Base-by-base conservation (phyloP, 2,797 vertebrate genomes). In the Gobio occitaniae region DNA sequence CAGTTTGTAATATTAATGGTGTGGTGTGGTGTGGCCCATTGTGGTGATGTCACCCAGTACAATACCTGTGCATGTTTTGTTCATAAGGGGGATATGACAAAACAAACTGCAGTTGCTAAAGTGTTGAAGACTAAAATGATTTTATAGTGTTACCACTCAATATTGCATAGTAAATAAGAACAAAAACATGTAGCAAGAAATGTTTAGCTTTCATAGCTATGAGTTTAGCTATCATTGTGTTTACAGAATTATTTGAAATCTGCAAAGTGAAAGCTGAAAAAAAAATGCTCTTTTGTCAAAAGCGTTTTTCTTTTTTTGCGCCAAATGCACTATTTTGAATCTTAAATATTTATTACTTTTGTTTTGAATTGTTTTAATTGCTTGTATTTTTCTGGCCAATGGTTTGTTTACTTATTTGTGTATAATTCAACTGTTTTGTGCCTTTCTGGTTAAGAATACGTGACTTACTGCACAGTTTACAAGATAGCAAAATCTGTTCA, bases 191-290 rank as follows among this genome's bases (percentile, higher is more conserved):
- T 71, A 48, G 54, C 25, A 41, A 6, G 6, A n/a, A 54, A 25
- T 10, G 59, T 68, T 77, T 69, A 32, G 21, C 44, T 56, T 1
- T 78, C 52, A 15, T 48, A 59, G 56, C 59, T 25, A 25, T 5
- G 12, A 16, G 79, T 72, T 78, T 77, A 56, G 36, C 61, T 72
- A 5, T 65, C 54, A 21, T 52, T 78, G 21, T 36, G 83, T 85
- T 88, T 87, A 87, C 88, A 86, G 59, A 65, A 25, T 65, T 48
- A 38, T 79, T 79, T 82, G 41, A 82, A 61, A 38, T 47, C 12
- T 63, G 61, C 25, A 63, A 29, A 63, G 25, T 38, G 48, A n/a
- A 68, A 19, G 54, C 41, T 50, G 44, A 83, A 76, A 47, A 77
- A 80, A 74, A 36, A 52, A 70, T 52, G 74, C 56, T 84, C 50